phyloP scores from a whole-genome alignment of 2,113 vertebrate species.

The Oncorhynchus kisutch region DNA sequence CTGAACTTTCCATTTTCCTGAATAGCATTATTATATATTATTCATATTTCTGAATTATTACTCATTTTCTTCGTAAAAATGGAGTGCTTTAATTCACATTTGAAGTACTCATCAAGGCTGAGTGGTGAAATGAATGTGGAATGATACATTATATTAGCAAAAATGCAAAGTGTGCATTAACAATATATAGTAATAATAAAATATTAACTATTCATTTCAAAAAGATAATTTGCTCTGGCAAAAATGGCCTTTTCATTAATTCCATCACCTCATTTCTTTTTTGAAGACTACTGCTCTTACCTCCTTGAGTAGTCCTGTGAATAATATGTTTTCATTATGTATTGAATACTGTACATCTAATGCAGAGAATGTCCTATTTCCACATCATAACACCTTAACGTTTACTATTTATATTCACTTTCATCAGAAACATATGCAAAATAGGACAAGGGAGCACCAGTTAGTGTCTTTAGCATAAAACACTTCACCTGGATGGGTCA shows the following conservation, averaged over 20 bases:
- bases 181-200: constrained; percentile 80
- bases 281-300: constrained; percentile 42
- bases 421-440: constrained; percentile 23
- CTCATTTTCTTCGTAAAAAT: constrained; percentile 79
- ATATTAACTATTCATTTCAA: constrained; percentile 80
- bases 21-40: constrained; percentile 80
- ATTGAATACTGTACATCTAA: constrained; percentile 43
- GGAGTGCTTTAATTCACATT: constrained; percentile 80
- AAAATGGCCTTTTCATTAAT: constrained; percentile 70
- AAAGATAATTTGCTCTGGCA: constrained; percentile 70
- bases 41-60: constrained; percentile 83
- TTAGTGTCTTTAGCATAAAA: background rate
- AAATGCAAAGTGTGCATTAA: constrained; percentile 78
- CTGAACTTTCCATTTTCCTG: constrained; percentile 73
- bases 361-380: constrained; percentile 35
- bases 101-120: constrained; percentile 79
- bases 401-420: constrained; percentile 24
- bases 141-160: constrained; percentile 80
- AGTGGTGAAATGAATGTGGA: constrained; percentile 70
- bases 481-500: background rate
- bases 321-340: constrained; percentile 54
- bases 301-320: constrained; percentile 29
- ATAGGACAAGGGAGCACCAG: constrained; percentile 8
- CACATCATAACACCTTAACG: constrained; percentile 2
- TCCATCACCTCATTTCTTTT: constrained; percentile 44